These are phyloP conservation scores for Patiria miniata DNA, from an alignment of 35 echinoderm and acorn worm genomes.

Conservation along the genomic window DNA sequence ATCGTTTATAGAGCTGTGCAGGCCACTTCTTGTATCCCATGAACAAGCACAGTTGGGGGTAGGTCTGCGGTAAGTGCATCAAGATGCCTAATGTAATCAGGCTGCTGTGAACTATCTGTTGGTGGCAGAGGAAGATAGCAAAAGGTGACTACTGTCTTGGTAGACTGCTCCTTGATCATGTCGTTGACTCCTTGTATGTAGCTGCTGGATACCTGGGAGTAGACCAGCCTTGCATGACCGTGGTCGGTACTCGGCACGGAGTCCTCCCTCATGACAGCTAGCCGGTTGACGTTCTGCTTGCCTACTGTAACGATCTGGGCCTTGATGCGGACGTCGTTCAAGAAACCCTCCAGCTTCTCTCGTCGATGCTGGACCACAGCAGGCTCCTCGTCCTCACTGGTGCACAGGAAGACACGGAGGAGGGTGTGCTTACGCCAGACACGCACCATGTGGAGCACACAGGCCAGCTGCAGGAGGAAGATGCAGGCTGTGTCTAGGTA, in stretches of 20 bases:
- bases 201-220: slow-evolving; percentile 57
- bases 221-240: slow-evolving; percentile 19
- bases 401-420: slow-evolving; percentile 87
- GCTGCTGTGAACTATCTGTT: slow-evolving; percentile 57
- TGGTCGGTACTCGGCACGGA: slow-evolving; percentile 17
- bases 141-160: slow-evolving; percentile 71
- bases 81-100: slow-evolving; percentile 69
- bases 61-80: slow-evolving; percentile 72
- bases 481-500: slow-evolving; percentile 95
- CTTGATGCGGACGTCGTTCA: slow-evolving; percentile 82
- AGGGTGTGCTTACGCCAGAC: slow-evolving; percentile 70
- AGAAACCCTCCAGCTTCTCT: slow-evolving; percentile 74
- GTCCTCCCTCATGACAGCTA: slow-evolving; percentile 47
- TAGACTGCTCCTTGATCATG: slow-evolving; percentile 60
- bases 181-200: slow-evolving; percentile 78
- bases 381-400: slow-evolving; percentile 56
- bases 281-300: slow-evolving; percentile 65
- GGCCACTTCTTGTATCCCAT: slow-evolving; percentile 85
- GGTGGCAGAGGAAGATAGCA: slow-evolving; percentile 87
- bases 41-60: slow-evolving; percentile 89
- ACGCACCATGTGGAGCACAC: slow-evolving; percentile 90
- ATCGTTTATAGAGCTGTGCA: slow-evolving; percentile 53
- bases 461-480: slow-evolving; percentile 86
- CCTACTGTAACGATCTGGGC: slow-evolving; percentile 72
- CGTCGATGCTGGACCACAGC: slow-evolving; percentile 45